Evolutionary conservation across 2,113 vertebrate genomes (phyloP).

Genomic region (Ctenodactylus gundi): DNA sequence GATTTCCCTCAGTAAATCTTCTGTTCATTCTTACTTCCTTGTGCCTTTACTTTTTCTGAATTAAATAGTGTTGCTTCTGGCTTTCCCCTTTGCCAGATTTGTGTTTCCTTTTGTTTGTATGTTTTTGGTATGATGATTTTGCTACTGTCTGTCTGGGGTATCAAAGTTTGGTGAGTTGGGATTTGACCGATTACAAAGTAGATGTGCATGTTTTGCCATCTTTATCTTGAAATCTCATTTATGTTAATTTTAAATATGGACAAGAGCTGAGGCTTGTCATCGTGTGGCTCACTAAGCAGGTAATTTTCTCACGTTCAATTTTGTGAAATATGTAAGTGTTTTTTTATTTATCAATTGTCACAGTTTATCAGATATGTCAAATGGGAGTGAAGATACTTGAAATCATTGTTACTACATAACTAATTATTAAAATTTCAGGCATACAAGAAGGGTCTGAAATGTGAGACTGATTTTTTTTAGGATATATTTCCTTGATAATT

Average conservation of each 20-base stretch:
- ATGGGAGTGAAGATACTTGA: background rate
- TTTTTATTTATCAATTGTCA: background rate
- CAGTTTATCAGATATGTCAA: conserved; percentile 36
- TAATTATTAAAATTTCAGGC: background rate
- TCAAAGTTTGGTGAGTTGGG: background rate
- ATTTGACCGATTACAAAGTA: background rate
- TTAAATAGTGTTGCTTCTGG: background rate
- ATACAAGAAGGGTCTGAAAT: background rate
- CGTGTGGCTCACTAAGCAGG: conserved; percentile 5
- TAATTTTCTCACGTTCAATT: conserved; percentile 14
- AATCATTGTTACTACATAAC: conserved; percentile 8
- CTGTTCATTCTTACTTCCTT: background rate
- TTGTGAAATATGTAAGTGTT: background rate
- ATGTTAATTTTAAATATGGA: conserved; percentile 45
- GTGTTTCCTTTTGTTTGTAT: background rate
- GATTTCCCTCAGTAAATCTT: background rate
- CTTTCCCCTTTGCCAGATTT: background rate
- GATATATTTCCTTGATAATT: background rate
- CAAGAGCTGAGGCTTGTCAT: background rate
- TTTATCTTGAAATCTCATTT: conserved; percentile 24
- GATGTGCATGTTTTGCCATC: background rate
- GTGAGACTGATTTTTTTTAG: background rate
- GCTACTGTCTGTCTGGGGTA: background rate
- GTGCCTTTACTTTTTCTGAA: background rate
- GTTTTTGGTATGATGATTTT: background rate